These are phyloP conservation scores for Chelon labrosus DNA, from an alignment of 2,797 vertebrate species.

Conservation along the genomic window DNA sequence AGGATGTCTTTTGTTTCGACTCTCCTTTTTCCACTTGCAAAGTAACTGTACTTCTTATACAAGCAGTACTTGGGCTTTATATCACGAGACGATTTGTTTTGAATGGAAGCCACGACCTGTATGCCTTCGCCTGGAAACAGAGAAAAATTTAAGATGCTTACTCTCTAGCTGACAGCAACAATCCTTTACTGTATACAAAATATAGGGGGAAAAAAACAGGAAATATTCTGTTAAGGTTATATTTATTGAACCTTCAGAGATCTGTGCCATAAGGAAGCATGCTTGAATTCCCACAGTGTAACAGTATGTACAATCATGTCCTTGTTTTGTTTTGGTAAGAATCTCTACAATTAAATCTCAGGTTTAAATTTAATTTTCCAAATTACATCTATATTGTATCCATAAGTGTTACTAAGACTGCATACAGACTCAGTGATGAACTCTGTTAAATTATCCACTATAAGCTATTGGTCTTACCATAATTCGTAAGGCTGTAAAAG, in stretches of 20 bases:
- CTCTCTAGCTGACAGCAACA: background rate
- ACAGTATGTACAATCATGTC: too few species aligned
- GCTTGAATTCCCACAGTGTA: too few species aligned
- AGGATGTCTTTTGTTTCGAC: conserved; percentile 87
- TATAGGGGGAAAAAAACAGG: background rate
- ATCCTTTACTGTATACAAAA: background rate
- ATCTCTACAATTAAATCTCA: background rate
- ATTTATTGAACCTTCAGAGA: too few species aligned
- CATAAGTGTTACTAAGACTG: too few species aligned
- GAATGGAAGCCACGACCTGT: conserved; percentile 89
- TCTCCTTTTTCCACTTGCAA: conserved; percentile 87
- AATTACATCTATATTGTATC: background rate
- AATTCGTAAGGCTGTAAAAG: too few species aligned
- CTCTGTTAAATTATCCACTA: too few species aligned
- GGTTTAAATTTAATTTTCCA: background rate
- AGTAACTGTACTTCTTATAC: conserved; percentile 88
- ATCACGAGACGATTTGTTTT: conserved; percentile 89
- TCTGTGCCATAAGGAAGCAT: too few species aligned
- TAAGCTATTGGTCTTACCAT: too few species aligned
- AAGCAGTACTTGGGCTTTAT: conserved; percentile 91
- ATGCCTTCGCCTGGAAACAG: conserved; percentile 88
- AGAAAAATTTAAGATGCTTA: conserved; percentile 8
- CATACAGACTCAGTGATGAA: too few species aligned
- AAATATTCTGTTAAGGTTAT: too few species aligned
- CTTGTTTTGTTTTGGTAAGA: too few species aligned